Percentiles rank a stretch among this genome's conserved stretches.
Evolutionary conservation across 2,797 vertebrate species (phyloP).

Genomic region (Ceryle rudis): DNA sequence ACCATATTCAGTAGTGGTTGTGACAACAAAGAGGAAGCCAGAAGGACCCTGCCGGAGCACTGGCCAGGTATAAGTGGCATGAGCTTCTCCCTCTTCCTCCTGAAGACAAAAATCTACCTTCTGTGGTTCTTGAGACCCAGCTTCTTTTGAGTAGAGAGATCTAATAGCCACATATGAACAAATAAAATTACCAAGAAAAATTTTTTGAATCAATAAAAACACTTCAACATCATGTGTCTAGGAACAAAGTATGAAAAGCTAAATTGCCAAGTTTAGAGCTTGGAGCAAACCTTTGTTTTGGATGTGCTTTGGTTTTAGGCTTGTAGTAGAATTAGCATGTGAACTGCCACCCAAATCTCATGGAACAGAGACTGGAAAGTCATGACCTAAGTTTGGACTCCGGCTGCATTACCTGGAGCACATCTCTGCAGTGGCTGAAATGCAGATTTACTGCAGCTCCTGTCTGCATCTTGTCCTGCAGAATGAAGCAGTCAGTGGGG

Average conservation of each 20-base stretch:
- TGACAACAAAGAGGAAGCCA: neutral
- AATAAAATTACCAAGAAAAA: neutral
- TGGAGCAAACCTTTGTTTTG: neutral
- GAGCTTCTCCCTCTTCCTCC: neutral
- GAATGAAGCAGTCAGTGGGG: neutral
- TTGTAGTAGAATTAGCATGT: neutral
- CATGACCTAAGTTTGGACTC: neutral
- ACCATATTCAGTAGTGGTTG: neutral
- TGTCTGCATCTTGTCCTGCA: neutral
- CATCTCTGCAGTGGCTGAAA: neutral
- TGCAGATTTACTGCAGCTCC: conserved; percentile 12
- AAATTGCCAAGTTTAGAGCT: neutral
- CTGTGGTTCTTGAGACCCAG: neutral
- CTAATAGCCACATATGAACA: neutral
- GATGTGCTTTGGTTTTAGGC: neutral
- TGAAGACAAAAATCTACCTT: neutral
- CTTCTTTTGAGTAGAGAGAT: neutral
- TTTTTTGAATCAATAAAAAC: neutral
- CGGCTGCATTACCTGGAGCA: neutral
- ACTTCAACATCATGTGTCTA: neutral
- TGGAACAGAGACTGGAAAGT: neutral
- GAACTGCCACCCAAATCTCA: neutral
- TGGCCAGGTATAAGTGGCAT: neutral
- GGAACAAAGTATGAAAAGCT: neutral
- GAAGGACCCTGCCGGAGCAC: neutral